phyloP scores from a whole-genome alignment of 2,113 vertebrate species.

The Eptatretus burgeri region DNA sequence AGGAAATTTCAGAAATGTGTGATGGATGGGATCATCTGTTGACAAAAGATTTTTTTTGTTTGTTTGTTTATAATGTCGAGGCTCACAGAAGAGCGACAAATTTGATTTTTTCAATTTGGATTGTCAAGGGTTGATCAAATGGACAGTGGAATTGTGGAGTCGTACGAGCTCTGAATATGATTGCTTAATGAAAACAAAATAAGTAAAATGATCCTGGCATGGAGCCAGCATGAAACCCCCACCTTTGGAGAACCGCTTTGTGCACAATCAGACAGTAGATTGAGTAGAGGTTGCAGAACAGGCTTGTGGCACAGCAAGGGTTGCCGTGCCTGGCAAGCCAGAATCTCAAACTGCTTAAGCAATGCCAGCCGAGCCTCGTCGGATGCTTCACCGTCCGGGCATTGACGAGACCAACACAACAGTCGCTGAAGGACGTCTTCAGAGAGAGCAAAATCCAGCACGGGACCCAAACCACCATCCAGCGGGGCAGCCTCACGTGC shows the following conservation, averaged over 20 bases:
- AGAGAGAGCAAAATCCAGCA: conserved; percentile 37
- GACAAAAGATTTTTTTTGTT: too few relatives aligned
- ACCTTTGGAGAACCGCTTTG: conserved; percentile 14
- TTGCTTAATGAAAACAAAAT: not conserved
- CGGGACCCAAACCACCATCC: conserved; percentile 27
- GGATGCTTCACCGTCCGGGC: conserved; percentile 22
- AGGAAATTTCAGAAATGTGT: too few relatives aligned
- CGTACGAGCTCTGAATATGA: not conserved
- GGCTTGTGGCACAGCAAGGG: conserved; percentile 40
- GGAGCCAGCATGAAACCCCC: not conserved
- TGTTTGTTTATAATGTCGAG: too few relatives aligned
- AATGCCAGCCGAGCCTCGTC: conserved; percentile 37
- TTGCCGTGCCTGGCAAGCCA: conserved; percentile 62
- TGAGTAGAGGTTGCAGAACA: conserved; percentile 44
- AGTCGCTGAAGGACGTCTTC: conserved; percentile 47
- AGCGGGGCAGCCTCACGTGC: conserved; percentile 39
- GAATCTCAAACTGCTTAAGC: conserved; percentile 72
- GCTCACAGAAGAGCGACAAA: too few relatives aligned
- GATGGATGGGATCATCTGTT: too few relatives aligned
- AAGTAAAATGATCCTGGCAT: not conserved
- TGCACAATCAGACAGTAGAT: conserved; percentile 36
- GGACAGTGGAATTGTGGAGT: not conserved
- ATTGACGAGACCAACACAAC: conserved; percentile 33
- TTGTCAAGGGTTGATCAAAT: not conserved
- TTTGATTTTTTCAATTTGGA: too few relatives aligned